Evolutionary conservation across 2,888 invertebrate genomes (phyloP).

Genomic region (Caenorhabditis macrosperma): DNA sequence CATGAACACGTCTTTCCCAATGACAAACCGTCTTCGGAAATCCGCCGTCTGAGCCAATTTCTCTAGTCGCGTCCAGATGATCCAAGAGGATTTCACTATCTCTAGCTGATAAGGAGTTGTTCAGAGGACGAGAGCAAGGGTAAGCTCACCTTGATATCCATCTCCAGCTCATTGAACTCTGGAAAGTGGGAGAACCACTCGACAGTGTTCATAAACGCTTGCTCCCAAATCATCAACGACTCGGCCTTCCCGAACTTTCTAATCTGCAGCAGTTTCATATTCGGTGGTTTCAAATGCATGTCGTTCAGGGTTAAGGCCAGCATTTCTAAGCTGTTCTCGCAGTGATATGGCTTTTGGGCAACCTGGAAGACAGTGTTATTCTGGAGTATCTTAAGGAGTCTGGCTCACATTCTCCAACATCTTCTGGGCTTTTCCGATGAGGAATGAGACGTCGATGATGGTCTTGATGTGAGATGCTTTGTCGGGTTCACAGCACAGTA

Average conservation of each 20-base stretch:
- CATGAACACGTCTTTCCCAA: constrained; percentile 18
- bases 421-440: constrained; percentile 12
- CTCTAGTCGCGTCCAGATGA: constrained; percentile 21
- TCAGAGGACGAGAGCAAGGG: not conserved
- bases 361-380: not conserved
- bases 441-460: constrained; percentile 15
- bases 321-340: constrained; percentile 25
- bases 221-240: constrained; percentile 23
- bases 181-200: constrained; percentile 38
- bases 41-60: constrained; percentile 22
- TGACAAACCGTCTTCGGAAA: not conserved
- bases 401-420: constrained; percentile 4
- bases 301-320: constrained; percentile 7
- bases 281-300: constrained; percentile 19
- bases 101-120: constrained; percentile 12
- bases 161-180: constrained; percentile 16
- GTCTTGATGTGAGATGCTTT: not conserved
- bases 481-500: constrained; percentile 29
- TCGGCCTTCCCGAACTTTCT: constrained; percentile 22
- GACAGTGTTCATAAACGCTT: constrained; percentile 5
- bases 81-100: constrained; percentile 27
- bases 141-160: constrained; percentile 1
- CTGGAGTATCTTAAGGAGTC: not conserved
- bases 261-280: constrained; percentile 1
- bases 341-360: not conserved